Evolutionary conservation across 2,113 vertebrate genomes (phyloP), one percentile per base, ranked within the genome.

Genomic region (Procapra przewalskii): DNA sequence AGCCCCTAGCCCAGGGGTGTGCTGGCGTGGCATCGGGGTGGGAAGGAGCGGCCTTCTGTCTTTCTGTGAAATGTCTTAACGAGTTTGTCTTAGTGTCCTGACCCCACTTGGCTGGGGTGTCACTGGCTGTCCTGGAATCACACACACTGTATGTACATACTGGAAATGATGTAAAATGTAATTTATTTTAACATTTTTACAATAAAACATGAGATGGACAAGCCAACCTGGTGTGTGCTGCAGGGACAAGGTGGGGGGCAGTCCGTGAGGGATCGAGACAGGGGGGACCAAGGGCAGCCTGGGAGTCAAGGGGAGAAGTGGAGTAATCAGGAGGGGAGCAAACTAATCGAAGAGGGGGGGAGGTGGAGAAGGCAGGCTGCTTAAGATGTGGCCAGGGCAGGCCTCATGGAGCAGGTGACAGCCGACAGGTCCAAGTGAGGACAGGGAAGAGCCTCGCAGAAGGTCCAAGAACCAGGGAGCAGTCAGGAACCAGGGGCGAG

Each of bases 111-210:
- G 94, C 98, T 50, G n/a, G 67, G 45, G 40, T 97, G 60, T 98
- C 55, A 90, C 92, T 97, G 97, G 97, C 98, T 96, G 96, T 98
- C 98, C 98, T 98, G 97, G 98, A 98, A 98, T 98, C 94, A 95
- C 98, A 98, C 98, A 98, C 98, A 98, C 98, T 98, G 98, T 99
- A 97, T 99, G 98, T 98, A 99, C 97, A 98, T 98, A 97, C 97
- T 98, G 97, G 96, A 90, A 85, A 96, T 96, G 97, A 97, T 97
- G 97, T 98, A 98, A 98, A 98, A 98, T 99, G 98, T 99, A 99
- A 99, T 99, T 99, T 99, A 99, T 99, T 99, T 99, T 98, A 98
- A 98, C 98, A 97, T 99, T 99, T 98, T 98, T 98, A 97, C 98
- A 99, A 99, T 99, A 99, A 99, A 99, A 98, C 19, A 1, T 94